Evolutionary conservation across 2,888 invertebrate genomes (phyloP).

Genomic region (Rugalucina vietnamica): DNA sequence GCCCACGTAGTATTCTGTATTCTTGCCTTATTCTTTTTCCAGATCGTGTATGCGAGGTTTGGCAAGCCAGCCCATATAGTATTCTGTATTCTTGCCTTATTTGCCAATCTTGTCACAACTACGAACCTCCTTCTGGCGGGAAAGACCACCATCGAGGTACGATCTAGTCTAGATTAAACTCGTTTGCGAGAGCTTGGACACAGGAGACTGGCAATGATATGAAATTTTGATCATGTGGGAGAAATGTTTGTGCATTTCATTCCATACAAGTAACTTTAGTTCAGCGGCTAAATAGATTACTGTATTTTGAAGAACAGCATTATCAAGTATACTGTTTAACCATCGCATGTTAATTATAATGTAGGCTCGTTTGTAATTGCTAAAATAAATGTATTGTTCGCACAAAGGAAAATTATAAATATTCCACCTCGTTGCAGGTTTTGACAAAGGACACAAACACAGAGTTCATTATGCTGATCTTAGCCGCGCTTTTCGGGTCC

Average conservation of each 20-base stretch:
- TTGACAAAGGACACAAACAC: constrained; percentile 72
- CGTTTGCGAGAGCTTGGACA: too few relatives aligned
- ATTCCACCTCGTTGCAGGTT: background rate
- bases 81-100: constrained; percentile 74
- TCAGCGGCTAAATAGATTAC: too few relatives aligned
- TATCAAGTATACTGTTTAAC: too few relatives aligned
- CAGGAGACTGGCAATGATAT: background rate
- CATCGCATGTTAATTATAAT: too few relatives aligned
- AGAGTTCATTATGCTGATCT: constrained; percentile 75
- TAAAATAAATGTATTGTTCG: too few relatives aligned
- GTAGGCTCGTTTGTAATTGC: too few relatives aligned
- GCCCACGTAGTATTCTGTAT: too few relatives aligned
- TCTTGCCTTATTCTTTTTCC: constrained; percentile 4
- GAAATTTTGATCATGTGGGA: background rate
- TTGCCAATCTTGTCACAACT: constrained; percentile 75
- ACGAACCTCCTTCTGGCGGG: constrained; percentile 73
- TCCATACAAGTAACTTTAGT: too few relatives aligned
- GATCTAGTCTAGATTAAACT: too few relatives aligned
- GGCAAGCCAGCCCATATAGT: constrained; percentile 74
- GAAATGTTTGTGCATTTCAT: background rate
- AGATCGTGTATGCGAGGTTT: constrained; percentile 76
- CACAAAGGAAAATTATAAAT: too few relatives aligned
- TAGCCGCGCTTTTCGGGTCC: constrained; percentile 76
- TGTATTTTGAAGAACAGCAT: too few relatives aligned
- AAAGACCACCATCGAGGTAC: constrained; percentile 69